Conservation (phyloP, 2,888 invertebrate species). For the Caenorhabditis sp. region DNA sequence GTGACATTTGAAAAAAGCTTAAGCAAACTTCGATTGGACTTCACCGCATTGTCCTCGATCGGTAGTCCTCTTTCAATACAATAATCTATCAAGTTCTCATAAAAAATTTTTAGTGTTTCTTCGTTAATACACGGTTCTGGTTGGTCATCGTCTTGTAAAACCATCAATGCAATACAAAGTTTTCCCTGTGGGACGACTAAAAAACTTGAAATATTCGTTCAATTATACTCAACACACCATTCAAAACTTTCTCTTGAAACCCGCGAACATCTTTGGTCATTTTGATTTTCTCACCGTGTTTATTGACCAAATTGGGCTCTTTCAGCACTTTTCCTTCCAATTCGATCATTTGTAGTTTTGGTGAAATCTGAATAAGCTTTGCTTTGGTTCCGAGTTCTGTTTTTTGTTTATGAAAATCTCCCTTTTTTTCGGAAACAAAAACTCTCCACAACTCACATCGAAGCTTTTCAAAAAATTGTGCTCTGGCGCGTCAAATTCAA, state of each 20-base stretch:
- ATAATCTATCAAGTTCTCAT: constrained; percentile 8
- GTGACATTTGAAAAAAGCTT: constrained; percentile 14
- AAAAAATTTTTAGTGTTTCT: constrained; percentile 6
- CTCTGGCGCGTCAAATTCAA: constrained; percentile 15
- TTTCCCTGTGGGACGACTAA: constrained; percentile 24
- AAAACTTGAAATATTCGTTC: not conserved
- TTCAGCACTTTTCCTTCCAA: constrained; percentile 29
- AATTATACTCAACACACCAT: not conserved
- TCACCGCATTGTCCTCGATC: not conserved
- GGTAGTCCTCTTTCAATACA: constrained; percentile 17
- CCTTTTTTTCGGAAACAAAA: too few relatives aligned
- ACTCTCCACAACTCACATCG: too few relatives aligned
- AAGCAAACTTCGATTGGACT: not conserved
- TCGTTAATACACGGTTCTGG: not conserved
- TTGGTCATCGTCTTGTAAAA: not conserved
- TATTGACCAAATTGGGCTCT: constrained; percentile 28
- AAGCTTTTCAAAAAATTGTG: constrained; percentile 13
- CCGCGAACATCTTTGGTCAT: constrained; percentile 26
- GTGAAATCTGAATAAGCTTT: constrained; percentile 9
- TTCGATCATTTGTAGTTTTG: constrained; percentile 25
- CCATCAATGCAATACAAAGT: constrained; percentile 17
- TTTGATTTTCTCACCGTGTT: constrained; percentile 9
- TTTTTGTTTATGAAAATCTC: not conserved
- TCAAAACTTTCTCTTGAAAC: constrained; percentile 21
- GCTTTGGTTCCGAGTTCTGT: not conserved